phyloP scores from a whole-genome alignment of 2,797 vertebrate species.

The Sebastes miniatus region DNA sequence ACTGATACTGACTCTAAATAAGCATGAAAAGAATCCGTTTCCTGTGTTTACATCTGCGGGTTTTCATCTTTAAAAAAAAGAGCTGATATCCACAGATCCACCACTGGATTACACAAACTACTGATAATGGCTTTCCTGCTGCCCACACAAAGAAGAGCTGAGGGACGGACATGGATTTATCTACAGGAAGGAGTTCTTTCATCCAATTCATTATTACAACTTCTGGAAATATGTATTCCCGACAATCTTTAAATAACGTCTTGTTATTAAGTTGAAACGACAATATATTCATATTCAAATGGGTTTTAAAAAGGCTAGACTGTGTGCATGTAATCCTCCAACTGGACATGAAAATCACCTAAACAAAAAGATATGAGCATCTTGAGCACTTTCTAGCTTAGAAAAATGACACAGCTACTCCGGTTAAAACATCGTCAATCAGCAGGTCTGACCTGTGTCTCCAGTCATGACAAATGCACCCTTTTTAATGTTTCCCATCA shows the following conservation, averaged over 20 bases:
- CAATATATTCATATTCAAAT: background rate
- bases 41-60: conserved; percentile 57
- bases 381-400: background rate
- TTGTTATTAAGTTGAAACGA: background rate
- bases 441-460: background rate
- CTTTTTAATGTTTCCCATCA: background rate
- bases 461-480: background rate
- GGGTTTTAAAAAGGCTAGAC: background rate
- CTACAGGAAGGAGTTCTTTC: background rate
- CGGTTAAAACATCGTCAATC: background rate
- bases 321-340: background rate
- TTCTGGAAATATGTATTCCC: background rate
- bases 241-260: background rate
- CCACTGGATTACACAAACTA: conserved; percentile 24
- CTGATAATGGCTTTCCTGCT: conserved; percentile 17
- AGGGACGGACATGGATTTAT: background rate
- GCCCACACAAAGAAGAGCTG: background rate
- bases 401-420: background rate
- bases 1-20: conserved; percentile 41
- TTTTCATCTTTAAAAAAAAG: conserved; percentile 21
- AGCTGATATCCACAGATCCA: conserved; percentile 11
- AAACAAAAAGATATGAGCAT: background rate
- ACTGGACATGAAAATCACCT: background rate
- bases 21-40: conserved; percentile 56
- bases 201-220: background rate